Percentiles rank a stretch among this genome's conserved stretches.
phyloP scores from a whole-genome alignment of 64 coral and sea anemone genomes.

The Actinia equina region DNA sequence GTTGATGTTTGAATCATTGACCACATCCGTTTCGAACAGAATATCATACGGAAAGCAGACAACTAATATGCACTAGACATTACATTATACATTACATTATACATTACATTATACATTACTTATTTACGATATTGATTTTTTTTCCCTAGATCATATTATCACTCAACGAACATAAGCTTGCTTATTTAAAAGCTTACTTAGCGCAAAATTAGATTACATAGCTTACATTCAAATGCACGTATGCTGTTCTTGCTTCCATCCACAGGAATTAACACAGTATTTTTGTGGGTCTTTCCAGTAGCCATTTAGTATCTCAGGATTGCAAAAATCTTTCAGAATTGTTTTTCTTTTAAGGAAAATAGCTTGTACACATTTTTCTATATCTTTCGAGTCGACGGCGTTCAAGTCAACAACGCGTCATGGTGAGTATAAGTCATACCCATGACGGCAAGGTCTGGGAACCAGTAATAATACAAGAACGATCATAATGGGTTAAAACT shows the following conservation, averaged over 20 bases:
- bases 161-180: too few species aligned
- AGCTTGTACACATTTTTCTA: not conserved
- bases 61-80: too few species aligned
- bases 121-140: too few species aligned
- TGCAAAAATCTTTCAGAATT: not conserved
- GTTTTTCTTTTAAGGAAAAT: not conserved
- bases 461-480: not conserved
- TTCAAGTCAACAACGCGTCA: not conserved
- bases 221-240: conserved; percentile 80
- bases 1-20: too few species aligned
- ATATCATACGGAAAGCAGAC: too few species aligned
- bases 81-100: too few species aligned
- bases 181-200: not conserved
- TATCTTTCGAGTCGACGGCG: not conserved
- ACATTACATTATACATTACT: too few species aligned
- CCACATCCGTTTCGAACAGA: too few species aligned
- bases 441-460: not conserved
- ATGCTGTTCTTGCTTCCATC: conserved; percentile 60
- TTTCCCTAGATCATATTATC: too few species aligned
- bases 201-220: not conserved
- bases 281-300: not conserved
- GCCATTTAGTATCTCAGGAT: not conserved
- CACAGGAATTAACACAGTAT: conserved; percentile 53
- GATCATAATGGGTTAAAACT: not conserved
- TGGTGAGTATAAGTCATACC: not conserved